Percentiles rank a stretch among this genome's conserved stretches.
phyloP scores from a whole-genome alignment of 2,888 invertebrate species.

The Ceratothoa steindachneri region DNA sequence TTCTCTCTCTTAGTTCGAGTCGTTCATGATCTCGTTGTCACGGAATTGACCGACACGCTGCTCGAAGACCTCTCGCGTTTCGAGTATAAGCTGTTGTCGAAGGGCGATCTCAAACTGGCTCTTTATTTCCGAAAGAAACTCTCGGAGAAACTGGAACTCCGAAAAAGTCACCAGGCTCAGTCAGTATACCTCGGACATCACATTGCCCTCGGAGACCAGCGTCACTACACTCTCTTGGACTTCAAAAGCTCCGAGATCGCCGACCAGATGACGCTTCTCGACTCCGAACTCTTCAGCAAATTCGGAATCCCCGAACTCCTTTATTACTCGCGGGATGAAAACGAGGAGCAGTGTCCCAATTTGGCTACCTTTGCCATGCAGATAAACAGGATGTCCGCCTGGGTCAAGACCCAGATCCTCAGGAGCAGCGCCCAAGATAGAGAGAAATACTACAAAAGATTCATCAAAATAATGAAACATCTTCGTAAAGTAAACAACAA shows the following conservation, averaged over 20 bases:
- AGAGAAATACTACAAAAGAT: slow-evolving; percentile 88
- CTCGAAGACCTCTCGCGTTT: slow-evolving; percentile 83
- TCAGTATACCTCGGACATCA: slow-evolving; percentile 14
- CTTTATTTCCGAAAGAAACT: slow-evolving; percentile 83
- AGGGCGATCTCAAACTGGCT: slow-evolving; percentile 86
- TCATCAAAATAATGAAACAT: slow-evolving; percentile 97
- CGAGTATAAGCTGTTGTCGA: slow-evolving; percentile 85
- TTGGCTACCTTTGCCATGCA: slow-evolving; percentile 95
- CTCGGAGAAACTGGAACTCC: slow-evolving; percentile 72
- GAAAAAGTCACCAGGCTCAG: slow-evolving; percentile 51
- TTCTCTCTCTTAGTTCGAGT: slow-evolving; percentile 90
- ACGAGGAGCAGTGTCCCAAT: slow-evolving; percentile 94
- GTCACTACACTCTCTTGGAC: slow-evolving; percentile 69
- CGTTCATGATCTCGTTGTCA: slow-evolving; percentile 86
- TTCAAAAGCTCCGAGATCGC: slow-evolving; percentile 93
- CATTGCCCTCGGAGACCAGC: slow-evolving; percentile 14
- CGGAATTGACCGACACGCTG: slow-evolving; percentile 75
- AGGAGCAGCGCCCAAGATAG: slow-evolving; percentile 92
- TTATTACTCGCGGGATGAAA: slow-evolving; percentile 95
- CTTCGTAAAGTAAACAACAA: slow-evolving; percentile 87
- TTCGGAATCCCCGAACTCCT: slow-evolving; percentile 85
- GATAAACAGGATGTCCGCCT: slow-evolving; percentile 98
- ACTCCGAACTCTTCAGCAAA: slow-evolving; percentile 89
- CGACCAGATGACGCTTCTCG: slow-evolving; percentile 95
- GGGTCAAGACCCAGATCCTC: slow-evolving; percentile 67